Conservation (phyloP, 2,113 vertebrate genomes). For the Tautogolabrus adspersus region DNA sequence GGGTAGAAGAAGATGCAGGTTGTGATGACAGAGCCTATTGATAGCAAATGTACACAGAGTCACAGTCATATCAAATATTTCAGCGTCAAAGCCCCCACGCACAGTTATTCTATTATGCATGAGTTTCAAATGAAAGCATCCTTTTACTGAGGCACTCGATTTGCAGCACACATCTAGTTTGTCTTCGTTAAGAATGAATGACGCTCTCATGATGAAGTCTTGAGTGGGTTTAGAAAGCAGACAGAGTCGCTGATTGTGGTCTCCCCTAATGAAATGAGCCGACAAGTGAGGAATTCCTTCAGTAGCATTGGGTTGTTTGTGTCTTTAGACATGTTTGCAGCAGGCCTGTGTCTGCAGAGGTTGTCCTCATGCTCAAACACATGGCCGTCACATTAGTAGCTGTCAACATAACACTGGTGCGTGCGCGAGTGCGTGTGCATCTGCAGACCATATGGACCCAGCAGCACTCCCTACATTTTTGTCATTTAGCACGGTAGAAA, state of each 20-base stretch:
- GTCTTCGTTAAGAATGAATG: conserved; percentile 46
- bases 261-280: conserved; percentile 25
- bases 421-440: conserved; percentile 8
- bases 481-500: not conserved
- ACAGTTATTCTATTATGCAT: not conserved
- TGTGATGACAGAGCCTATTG: not conserved
- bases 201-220: conserved; percentile 33
- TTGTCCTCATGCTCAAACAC: not conserved
- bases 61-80: too few relatives aligned
- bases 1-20: not conserved
- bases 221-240: conserved; percentile 35
- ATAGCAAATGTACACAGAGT: too few relatives aligned
- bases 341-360: not conserved
- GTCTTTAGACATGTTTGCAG: not conserved
- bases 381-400: not conserved
- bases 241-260: conserved; percentile 46
- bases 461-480: conserved; percentile 8
- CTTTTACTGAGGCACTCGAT: conserved; percentile 32
- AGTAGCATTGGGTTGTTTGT: conserved; percentile 29
- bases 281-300: conserved; percentile 19
- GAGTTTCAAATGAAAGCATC: conserved; percentile 41
- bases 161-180: conserved; percentile 35
- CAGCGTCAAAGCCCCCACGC: not conserved
- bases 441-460: conserved; percentile 27
- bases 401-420: not conserved